Evolutionary conservation across 2,113 vertebrate genomes (phyloP).

Genomic region (Petaurus breviceps): DNA sequence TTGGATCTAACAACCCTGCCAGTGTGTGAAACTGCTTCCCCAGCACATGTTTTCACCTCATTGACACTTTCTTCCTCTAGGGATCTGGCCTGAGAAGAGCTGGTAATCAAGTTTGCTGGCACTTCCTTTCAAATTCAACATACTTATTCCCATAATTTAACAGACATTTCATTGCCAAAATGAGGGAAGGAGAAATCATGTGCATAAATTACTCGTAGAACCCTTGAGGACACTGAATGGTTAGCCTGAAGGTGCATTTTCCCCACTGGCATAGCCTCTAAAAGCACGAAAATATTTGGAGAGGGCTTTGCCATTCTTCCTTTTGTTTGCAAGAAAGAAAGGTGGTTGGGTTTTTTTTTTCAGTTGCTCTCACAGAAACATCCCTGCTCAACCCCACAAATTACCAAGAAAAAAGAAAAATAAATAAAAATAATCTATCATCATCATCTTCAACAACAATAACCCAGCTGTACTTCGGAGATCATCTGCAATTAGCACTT

Average conservation of each 20-base stretch:
- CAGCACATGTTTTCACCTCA: not conserved
- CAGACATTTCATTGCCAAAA: not conserved
- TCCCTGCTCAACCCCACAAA: not conserved
- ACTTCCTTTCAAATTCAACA: conserved; percentile 17
- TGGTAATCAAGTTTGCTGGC: not conserved
- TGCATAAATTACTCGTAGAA: not conserved
- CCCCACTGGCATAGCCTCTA: not conserved
- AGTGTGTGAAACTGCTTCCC: not conserved
- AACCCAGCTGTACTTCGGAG: not conserved
- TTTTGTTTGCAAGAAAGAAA: not conserved
- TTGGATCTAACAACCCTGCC: not conserved
- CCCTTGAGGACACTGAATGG: not conserved
- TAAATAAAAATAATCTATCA: not conserved
- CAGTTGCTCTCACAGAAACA: not conserved
- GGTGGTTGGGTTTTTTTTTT: not conserved
- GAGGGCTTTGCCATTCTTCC: not conserved
- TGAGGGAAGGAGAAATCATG: not conserved
- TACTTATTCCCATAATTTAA: conserved; percentile 6
- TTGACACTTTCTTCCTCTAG: not conserved
- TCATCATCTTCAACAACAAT: not conserved
- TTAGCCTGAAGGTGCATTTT: conserved; percentile 10
- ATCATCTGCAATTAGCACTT: conserved; percentile 2
- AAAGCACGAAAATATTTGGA: not conserved
- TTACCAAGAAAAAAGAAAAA: not conserved
- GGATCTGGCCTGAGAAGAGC: not conserved